Base-by-base conservation (phyloP, 2,113 vertebrate genomes). In the Siniperca chuatsi region DNA sequence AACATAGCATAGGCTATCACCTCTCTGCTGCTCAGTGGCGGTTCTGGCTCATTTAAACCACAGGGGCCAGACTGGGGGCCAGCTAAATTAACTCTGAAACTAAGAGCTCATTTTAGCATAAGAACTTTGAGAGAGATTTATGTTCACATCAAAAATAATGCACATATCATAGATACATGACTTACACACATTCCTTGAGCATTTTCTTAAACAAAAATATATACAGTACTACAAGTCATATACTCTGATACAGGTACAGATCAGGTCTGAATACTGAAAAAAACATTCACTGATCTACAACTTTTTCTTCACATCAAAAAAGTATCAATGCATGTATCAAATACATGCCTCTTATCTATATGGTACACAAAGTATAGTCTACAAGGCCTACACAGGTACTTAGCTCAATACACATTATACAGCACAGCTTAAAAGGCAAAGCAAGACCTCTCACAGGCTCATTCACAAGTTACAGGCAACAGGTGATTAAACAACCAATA, bases 1-100 rank as follows among this genome's bases (percentile, higher is more conserved):
- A 54, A 71, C 80, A 84, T 58, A 52, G 64, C 83, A 73, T 69
- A 75, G 40, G 57, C 78, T 10, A 48, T 75, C 81, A 78, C 69
- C 79, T 85, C 75, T 65, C 7, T 21, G 61, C 3, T 75, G 65
- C 8, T 68, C 8, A 33, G 50, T 44, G 66, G 16, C 44, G 20
- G 35, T 48, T 73, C 40, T 37, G 54, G 75, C 20, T 29, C 25
- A 37, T n/a, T 78, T 67, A 50, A 78, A 86, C 55, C 62, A 15
- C 8, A 0, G 64, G 57, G 69, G 18, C 50, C 72, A 35, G 23
- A 23, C 12, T 23, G 11, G 52, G n/a, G 68, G 35, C 25, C 40
- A 18, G 46, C 11, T 35, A 2, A 55, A 29, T 44, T 11, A 50
- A 37, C 61, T 23, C 7, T 8, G 10, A 71, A 25, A 57, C 11